phyloP scores from a whole-genome alignment of 2,113 vertebrate species.

The Petrocephalus microphthalmus region DNA sequence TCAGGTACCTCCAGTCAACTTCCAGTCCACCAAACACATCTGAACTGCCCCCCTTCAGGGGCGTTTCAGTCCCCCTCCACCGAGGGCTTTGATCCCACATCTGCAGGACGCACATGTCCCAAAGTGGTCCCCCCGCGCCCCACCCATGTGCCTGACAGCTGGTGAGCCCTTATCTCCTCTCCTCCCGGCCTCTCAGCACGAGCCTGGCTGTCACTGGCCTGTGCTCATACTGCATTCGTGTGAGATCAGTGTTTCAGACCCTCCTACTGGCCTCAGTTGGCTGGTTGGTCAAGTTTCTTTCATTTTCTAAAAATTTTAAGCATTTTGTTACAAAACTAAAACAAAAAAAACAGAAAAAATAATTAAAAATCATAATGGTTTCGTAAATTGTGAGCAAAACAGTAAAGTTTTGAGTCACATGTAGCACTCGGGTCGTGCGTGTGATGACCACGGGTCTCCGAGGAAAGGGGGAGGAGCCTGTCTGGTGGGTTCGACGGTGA shows the following conservation, averaged over 20 bases:
- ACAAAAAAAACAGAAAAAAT: no score
- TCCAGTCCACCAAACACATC: background rate
- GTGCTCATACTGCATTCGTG: background rate
- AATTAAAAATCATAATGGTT: background rate
- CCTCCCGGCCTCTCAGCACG: background rate
- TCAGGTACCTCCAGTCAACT: constrained; percentile 11
- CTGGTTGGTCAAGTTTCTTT: background rate
- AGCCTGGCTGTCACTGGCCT: background rate
- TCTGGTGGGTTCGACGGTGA: background rate
- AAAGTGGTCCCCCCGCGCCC: background rate
- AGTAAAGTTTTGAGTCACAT: background rate
- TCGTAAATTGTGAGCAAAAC: background rate
- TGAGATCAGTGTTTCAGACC: background rate
- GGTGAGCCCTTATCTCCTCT: background rate
- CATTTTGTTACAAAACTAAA: background rate
- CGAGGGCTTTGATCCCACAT: background rate
- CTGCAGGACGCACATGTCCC: background rate
- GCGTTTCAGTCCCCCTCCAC: background rate
- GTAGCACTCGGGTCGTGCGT: background rate
- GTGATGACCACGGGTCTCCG: background rate
- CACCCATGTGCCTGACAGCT: background rate
- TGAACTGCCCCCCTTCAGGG: background rate
- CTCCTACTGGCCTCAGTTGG: background rate
- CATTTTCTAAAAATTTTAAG: background rate
- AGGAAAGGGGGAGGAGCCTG: background rate